Base-by-base conservation (phyloP, 1,140 invertebrate genomes). In the Lutraria rhynchaena region DNA sequence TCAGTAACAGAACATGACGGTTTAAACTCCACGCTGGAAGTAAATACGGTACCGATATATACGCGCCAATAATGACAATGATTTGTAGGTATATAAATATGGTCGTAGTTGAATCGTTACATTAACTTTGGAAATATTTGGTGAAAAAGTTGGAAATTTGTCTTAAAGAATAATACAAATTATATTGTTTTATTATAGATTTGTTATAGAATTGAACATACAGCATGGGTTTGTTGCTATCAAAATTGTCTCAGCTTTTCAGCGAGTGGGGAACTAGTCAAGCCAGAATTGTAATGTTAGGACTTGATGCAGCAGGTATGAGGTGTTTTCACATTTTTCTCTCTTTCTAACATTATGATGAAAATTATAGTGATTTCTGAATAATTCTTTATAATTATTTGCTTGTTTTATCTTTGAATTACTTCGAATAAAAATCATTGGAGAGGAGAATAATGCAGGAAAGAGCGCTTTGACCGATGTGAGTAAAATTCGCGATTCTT, bases 261-360 rank as follows among this genome's bases (percentile, higher is more conserved):
- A 67, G 67, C 3, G 35, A 81, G 15, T 80, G 63, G 55, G 49
- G 61, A 0, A 82, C 61, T 5, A 80, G 81, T 5, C 89, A 88
- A 24, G 86, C 87, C 31, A 75, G 90, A 61, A 90, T 92, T 58
- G 69, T 92, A 9, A 87, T 92, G 87, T 63, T 92, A 9, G 91
- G 91, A 37, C 78, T 92, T 22, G 91, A 92, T 82, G 89, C 87
- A 61, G 91, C 91, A 61, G 91, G 91, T 87, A 89, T 74, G 67
- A 51, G 57, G 41, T 44, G 3, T 27, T 27, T 22, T 55, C 4
- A 7, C 53, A 4, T 55, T 55, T 55, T 27, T n/a, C n/a, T 7
- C 19, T n/a, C n/a, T 55, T 55, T 27, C 7, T 4, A 5, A 19
- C 4, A 9, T 7, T 5, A 55, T 55, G 53, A 22, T 7, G 4